These are phyloP conservation scores for Diadophis punctatus DNA, from an alignment of 2,113 vertebrate genomes.

Conservation along the genomic window DNA sequence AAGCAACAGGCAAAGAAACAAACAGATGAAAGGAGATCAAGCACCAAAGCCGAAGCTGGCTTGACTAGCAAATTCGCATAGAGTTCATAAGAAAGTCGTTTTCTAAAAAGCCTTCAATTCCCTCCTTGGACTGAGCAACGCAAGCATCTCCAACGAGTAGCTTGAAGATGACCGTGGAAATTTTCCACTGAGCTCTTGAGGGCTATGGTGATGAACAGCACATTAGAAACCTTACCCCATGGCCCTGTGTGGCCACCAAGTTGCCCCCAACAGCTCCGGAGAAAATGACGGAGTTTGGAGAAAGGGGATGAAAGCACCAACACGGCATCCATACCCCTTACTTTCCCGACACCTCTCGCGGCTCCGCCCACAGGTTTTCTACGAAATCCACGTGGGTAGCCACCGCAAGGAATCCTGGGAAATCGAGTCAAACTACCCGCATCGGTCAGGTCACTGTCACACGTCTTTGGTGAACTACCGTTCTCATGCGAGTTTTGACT, in stretches of 20 bases:
- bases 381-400: fast-evolving
- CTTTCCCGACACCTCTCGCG: neutral
- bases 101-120: neutral
- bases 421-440: neutral
- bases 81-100: neutral
- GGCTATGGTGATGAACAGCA: neutral
- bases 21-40: neutral
- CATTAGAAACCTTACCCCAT: conserved; percentile 38
- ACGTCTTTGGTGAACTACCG: fast-evolving
- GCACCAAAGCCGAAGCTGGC: neutral
- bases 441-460: neutral
- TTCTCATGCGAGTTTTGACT: neutral
- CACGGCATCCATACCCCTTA: neutral
- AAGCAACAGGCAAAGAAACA: neutral
- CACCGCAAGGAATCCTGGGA: conserved; percentile 20
- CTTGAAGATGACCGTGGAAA: too few species aligned
- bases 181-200: too few species aligned
- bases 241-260: neutral
- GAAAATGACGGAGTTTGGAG: neutral
- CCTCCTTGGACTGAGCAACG: neutral
- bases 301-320: fast-evolving
- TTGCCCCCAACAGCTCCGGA: conserved; percentile 42
- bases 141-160: neutral
- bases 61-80: neutral
- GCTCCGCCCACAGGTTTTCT: neutral